Evolutionary conservation across 2,797 vertebrate genomes (phyloP), one percentile per base, ranked within the genome.

Genomic region (Megaceryle alcyon): DNA sequence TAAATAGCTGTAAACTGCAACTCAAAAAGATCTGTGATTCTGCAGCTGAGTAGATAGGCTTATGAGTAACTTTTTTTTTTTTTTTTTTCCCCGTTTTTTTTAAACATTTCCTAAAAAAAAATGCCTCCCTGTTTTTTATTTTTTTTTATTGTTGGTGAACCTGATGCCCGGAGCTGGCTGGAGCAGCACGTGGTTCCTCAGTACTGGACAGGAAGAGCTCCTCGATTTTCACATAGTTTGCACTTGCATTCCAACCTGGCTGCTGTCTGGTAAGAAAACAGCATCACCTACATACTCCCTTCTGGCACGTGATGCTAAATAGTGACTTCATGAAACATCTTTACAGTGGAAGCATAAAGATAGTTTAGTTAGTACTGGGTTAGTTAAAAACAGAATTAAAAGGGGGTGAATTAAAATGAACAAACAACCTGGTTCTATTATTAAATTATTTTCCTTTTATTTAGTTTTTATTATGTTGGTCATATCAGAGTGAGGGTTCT

Each of bases 171-270:
- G 65, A 98, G 98, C 66, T 99, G 99, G 99, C 98, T 99, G 71
- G 99, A 99, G 48, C 98, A 99, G 91, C 98, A 99, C 3, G 98
- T 99, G 2, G 99, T 99, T 94, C 98, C 97, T 12, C 99, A 99
- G 6, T 99, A 99, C 94, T 99, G 99, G 99, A 98, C 98, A 31
- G 83, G 98, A 71, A 98, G 99, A 53, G 97, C 98, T 19, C 97
- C 98, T 31, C 98, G 98, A 31, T 99, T 99, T 90, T 98, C 98
- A 54, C 99, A 99, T 96, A 99, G 99, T 83, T 97, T 99, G 39
- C 99, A 99, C 95, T 97, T 99, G 69, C 99, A 99, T 97, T 99
- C 99, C 90, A 99, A 99, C 96, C 95, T 99, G 86, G 98, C 99
- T 84, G 98, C 99, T 80, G 97, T 99, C 69, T 99, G 99, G 99